Base-by-base conservation (phyloP, 2,113 vertebrate species). In the Rhinogobius similis region DNA sequence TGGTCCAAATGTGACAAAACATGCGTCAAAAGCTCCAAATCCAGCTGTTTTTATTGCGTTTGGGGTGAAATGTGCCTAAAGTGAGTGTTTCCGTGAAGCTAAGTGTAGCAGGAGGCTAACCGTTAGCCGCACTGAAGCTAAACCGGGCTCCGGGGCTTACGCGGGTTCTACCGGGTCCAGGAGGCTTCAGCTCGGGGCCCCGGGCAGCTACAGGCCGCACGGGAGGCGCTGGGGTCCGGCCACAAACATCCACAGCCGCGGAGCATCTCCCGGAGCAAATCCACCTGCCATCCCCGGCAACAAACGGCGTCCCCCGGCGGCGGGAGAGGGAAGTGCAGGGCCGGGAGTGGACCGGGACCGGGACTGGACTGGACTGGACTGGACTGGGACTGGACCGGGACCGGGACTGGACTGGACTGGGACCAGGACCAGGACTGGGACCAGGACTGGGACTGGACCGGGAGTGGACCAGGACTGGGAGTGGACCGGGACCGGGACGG, bases 281-380 rank as follows among this genome's bases (percentile, higher is more conserved):
- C 27, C 27, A 32, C 58, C 58, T 36, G 29, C 16, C 56, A 32
- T 32, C 56, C 55, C 46, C 23, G 73, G 66, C 67, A 68, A 55
- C 73, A 68, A 76, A 79, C 53, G 12, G 71, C 79, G 46, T 76
- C 82, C 81, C 2, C 69, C 75, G 71, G 7, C 10, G 3, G 84
- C 14, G 24, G 1, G 41, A 7, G 12, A 7, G 0, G 11, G 10
- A 3, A 36, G 5, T 36, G 29, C 56, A 36, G 26, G 26, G 21
- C 23, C 20, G 8, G 23, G 10, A 24, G 12, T 5, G 14, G 13
- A 53, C 21, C 52, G 52, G 23, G 10, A n/a, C n/a, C n/a, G n/a
- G n/a, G n/a, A n/a, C n/a, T n/a, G n/a, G n/a, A n/a, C n/a, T n/a
- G n/a, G n/a, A n/a, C n/a, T n/a, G n/a, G n/a, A n/a, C n/a, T 24